These are phyloP conservation scores for Setophaga petechia DNA, from an alignment of 2,113 vertebrate genomes.

Conservation along the genomic window DNA sequence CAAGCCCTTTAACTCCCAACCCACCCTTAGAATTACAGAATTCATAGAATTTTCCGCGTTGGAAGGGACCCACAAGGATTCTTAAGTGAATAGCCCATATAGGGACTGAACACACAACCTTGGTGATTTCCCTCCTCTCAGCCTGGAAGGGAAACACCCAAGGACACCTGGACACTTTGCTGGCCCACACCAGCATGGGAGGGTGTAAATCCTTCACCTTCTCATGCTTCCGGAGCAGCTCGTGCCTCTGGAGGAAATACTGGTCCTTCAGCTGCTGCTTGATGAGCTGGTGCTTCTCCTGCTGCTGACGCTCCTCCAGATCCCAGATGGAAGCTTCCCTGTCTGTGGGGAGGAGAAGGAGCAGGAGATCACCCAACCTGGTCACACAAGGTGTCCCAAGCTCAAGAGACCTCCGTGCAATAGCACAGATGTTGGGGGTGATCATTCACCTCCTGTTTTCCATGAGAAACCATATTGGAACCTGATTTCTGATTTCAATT, in stretches of 20 bases:
- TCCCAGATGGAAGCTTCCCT: constrained; percentile 89
- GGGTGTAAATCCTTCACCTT: constrained; percentile 79
- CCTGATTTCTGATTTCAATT: constrained; percentile 30
- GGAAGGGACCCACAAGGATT: not conserved
- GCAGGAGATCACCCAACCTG: not conserved
- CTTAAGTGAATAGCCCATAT: not conserved
- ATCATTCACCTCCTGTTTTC: not conserved
- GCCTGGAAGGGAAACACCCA: not conserved
- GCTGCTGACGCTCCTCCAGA: constrained; percentile 89
- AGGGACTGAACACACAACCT: not conserved
- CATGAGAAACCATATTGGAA: not conserved
- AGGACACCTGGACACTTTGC: not conserved
- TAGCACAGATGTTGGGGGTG: not conserved
- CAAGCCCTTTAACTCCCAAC: not conserved
- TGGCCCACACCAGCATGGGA: fast-evolving
- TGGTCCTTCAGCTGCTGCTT: constrained; percentile 98
- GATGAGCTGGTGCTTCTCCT: constrained; percentile 89
- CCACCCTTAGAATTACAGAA: not conserved
- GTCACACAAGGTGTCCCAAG: not conserved
- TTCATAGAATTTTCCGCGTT: not conserved
- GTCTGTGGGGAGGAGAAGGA: constrained; percentile 69
- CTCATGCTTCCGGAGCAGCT: constrained; percentile 92
- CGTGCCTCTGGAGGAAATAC: constrained; percentile 96
- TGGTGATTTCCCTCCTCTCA: not conserved
- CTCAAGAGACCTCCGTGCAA: not conserved